phyloP scores from a whole-genome alignment of 2,888 invertebrate genomes.

The Tachystola acroxantha region DNA sequence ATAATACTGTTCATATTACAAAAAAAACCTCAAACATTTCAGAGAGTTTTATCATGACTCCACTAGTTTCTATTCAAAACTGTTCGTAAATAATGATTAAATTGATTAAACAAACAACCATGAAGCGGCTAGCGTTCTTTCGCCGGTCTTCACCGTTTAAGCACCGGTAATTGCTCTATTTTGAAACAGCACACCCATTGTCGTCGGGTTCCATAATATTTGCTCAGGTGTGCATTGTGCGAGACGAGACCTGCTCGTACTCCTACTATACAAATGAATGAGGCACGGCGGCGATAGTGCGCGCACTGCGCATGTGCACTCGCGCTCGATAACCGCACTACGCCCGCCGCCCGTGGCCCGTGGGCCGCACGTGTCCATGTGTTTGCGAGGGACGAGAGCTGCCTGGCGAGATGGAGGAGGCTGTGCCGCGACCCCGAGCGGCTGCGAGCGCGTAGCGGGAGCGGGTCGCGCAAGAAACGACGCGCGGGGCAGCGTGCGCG shows the following conservation, averaged over 20 bases:
- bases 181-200: constrained; percentile 55
- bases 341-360: constrained; percentile 52
- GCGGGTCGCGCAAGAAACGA: constrained; percentile 14
- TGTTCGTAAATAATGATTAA: too few relatives aligned
- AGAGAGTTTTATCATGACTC: too few relatives aligned
- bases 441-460: constrained; percentile 16
- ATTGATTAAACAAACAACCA: too few relatives aligned
- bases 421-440: constrained; percentile 30
- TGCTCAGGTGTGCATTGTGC: constrained; percentile 64
- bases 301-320: constrained; percentile 65
- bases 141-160: too few relatives aligned
- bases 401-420: constrained; percentile 59
- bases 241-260: constrained; percentile 29
- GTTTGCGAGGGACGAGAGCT: constrained; percentile 26
- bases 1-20: too few relatives aligned
- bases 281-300: constrained; percentile 41
- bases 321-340: constrained; percentile 71
- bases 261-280: constrained; percentile 50
- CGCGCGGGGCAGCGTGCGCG: constrained; percentile 19
- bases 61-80: too few relatives aligned
- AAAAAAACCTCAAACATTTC: too few relatives aligned
- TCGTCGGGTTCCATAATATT: constrained; percentile 59
- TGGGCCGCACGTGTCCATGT: constrained; percentile 57
- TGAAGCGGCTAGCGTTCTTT: constrained; percentile 1
- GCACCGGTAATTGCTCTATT: constrained; percentile 38